Evolutionary conservation across 2,797 vertebrate species (phyloP), one percentile per base, ranked within the genome.

Genomic region (Sebastes kiyomatsui): DNA sequence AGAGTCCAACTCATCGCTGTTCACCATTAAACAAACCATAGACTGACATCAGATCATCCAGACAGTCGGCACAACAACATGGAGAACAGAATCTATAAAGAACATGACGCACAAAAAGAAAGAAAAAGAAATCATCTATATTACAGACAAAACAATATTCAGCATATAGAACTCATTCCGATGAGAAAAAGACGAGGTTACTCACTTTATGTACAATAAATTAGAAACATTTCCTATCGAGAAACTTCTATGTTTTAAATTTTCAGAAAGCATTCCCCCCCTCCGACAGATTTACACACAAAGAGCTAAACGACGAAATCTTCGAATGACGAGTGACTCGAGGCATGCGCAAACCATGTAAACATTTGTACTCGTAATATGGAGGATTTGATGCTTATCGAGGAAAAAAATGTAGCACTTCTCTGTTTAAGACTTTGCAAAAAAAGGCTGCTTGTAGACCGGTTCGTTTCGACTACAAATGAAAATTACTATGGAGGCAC

Each of bases 161-260:
- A 83, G 77, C 88, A 90, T 81, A 87, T 78, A 89, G 69, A 93
- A 88, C 76, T 87, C 88, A 94, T 92, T 91, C 87, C 86, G 35
- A 83, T 82, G 75, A 90, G 88, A 95, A 38, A 33, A 89, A 85
- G 83, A 86, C 87, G 61, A 91, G 76, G 79, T 86, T 87, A 90
- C 83, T 89, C 82, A 88, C 86, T 90, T 89, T 93, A 93, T 96
- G 72, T 94, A 94, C 92, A 96, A 96, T 96, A 96, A 96, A 94
- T 96, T 93, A 95, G 89, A 94, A 92, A 86, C 86, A 87, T 89
- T 80, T 88, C 69, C 85, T 91, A 87, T 86, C 72, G 77, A 83
- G 86, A 93, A 93, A 81, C 58, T 83, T 87, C 75, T 89, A 71
- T 77, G 55, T 70, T 81, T 70, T 27, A 60, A 61, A 81, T 62